Evolutionary conservation across 2,113 vertebrate species (phyloP), one percentile per base, ranked within the genome.

Genomic region (Pyxicephalus adspersus): DNA sequence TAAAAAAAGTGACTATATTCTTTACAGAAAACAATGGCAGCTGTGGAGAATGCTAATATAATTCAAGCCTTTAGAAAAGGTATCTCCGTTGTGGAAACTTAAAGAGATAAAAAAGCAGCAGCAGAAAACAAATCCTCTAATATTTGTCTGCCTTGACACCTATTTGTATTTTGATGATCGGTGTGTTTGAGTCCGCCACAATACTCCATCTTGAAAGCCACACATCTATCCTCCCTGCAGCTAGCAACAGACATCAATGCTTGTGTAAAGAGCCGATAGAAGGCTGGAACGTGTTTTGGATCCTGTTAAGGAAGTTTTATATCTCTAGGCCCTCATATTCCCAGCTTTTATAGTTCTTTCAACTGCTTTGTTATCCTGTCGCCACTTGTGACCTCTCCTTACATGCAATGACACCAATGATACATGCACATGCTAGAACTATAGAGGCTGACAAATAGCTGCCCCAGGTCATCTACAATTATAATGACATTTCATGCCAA

Each of bases 141-240:
- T 68, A 28, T 28, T 51, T 52, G 23, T 26, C 23, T 28, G 55
- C 28, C 31, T 75, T 60, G 72, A 38, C 55, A 22, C 28, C 55
- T 45, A 60, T 58, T 74, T 74, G 72, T 74, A 74, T n/a, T 17
- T 23, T 25, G 57, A 60, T 61, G 26, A 38, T 60, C 31, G 61
- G 29, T 61, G 28, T 55, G 15, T 76, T 63, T 51, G 17, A 23
- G 58, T 8, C 15, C 19, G 52, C 68, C n/a, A 52, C 20, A 22
- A 57, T 31, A 11, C 23, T 28, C 1, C 16, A 71, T 71, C 67
- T 71, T 71, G 50, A 71, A 55, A 57, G 68, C 18, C 68, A 19
- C 26, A 8, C 22, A 57, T 72, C 68, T 55, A 18, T 72, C 68
- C 45, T 57, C 68, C 52, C 52, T 57, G 18, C 19, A 51, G 51